Percentiles rank a stretch among this genome's conserved stretches.
These are phyloP conservation scores for Leptinotarsa undecemlineata DNA, from an alignment of 1,140 invertebrate genomes.

Conservation along the genomic window DNA sequence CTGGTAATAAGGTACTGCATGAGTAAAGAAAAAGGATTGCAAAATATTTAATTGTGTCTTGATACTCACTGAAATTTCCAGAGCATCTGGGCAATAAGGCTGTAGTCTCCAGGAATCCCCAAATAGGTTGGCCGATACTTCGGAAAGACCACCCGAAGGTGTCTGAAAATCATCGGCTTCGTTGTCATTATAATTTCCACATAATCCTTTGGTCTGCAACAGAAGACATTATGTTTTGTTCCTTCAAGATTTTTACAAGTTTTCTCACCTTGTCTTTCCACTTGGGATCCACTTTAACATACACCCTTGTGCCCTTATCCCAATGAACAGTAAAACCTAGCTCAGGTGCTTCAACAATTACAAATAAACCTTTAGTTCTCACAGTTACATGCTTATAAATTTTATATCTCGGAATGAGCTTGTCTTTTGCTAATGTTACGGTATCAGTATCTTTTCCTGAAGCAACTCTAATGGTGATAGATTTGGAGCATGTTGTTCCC, in stretches of 20 bases:
- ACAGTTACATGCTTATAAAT: conserved; percentile 61
- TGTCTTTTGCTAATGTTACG: conserved; percentile 63
- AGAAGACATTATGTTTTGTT: conserved; percentile 4
- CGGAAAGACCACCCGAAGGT: conserved; percentile 74
- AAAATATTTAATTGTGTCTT: neutral
- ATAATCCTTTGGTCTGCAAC: conserved; percentile 79
- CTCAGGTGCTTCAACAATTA: conserved; percentile 77
- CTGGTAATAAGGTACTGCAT: too few species aligned
- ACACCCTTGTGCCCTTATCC: conserved; percentile 83
- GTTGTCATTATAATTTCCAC: conserved; percentile 89
- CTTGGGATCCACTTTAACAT: conserved; percentile 72
- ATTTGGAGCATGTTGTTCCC: conserved; percentile 86
- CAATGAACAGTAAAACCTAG: conserved; percentile 81
- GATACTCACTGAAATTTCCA: conserved; percentile 54
- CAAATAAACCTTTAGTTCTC: conserved; percentile 70
- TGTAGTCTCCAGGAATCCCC: conserved; percentile 86
- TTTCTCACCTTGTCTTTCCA: conserved; percentile 71
- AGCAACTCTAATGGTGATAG: conserved; percentile 68
- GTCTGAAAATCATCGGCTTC: conserved; percentile 81
- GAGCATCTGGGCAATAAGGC: conserved; percentile 68
- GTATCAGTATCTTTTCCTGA: conserved; percentile 62
- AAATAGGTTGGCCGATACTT: conserved; percentile 74
- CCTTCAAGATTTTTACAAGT: neutral
- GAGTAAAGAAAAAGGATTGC: too few species aligned
- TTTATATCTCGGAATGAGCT: conserved; percentile 56